Evolutionary conservation across 2,888 invertebrate genomes (phyloP).

Genomic region (Drosophila prostipennis): DNA sequence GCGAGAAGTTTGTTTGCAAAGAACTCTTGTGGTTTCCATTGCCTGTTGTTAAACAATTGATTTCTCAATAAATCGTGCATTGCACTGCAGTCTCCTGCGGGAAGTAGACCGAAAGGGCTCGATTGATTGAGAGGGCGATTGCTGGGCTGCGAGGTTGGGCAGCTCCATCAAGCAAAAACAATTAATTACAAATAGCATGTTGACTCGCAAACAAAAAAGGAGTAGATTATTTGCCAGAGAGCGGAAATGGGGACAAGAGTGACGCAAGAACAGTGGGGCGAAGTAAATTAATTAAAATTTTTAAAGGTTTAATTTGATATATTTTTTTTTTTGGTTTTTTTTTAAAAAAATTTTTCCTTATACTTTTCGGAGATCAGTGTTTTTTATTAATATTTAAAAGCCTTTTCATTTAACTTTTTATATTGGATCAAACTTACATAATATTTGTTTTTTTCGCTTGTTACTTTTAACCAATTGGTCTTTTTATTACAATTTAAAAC

Average conservation of each 20-base stretch:
- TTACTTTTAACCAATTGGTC: too few species aligned
- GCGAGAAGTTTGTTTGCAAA: conserved; percentile 79
- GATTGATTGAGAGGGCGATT: conserved; percentile 32
- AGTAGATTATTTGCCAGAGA: conserved; percentile 47
- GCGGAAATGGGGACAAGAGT: conserved; percentile 24
- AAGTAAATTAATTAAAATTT: too few species aligned
- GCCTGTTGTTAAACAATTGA: conserved; percentile 80
- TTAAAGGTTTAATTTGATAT: too few species aligned
- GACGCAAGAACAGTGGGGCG: conserved; percentile 25
- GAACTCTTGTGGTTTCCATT: conserved; percentile 80
- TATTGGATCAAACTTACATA: not conserved
- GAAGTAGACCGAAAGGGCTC: conserved; percentile 44
- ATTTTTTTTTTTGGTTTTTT: too few species aligned
- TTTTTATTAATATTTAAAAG: too few species aligned
- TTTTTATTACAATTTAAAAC: too few species aligned
- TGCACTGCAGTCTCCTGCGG: conserved; percentile 61
- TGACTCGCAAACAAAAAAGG: conserved; percentile 76
- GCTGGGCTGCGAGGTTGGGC: conserved; percentile 1
- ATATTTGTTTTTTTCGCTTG: too few species aligned
- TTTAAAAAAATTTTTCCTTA: too few species aligned
- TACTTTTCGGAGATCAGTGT: not conserved
- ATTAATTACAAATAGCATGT: conserved; percentile 80
- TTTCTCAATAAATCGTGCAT: conserved; percentile 80
- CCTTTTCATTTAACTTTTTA: not conserved
- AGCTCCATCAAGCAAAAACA: conserved; percentile 72